Percentiles rank a stretch among this genome's conserved stretches.
phyloP scores from a whole-genome alignment of 2,113 vertebrate species.

The Ia io region DNA sequence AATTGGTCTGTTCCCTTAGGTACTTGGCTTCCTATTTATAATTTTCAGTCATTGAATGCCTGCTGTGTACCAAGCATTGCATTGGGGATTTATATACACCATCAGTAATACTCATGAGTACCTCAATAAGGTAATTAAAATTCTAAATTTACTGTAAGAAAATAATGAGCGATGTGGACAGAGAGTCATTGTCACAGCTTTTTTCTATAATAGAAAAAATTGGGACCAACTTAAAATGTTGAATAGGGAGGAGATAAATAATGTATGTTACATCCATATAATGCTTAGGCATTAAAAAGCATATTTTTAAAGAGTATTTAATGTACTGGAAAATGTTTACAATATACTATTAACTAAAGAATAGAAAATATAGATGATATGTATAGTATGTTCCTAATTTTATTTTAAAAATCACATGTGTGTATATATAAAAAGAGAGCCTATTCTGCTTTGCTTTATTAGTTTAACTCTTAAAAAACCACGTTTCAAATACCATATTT shows the following conservation, averaged over 20 bases:
- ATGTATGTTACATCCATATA: neutral
- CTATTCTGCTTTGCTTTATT: neutral
- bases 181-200: neutral
- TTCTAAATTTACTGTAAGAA: conserved; percentile 4
- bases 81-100: neutral
- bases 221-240: neutral
- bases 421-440: neutral
- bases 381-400: neutral
- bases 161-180: neutral
- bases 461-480: conserved; percentile 19
- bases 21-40: neutral
- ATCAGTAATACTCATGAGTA: neutral
- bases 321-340: neutral
- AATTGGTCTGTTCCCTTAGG: neutral
- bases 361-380: neutral
- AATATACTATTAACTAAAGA: neutral
- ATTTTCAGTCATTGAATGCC: neutral
- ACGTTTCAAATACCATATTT: neutral
- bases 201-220: neutral
- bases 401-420: neutral
- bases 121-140: neutral
- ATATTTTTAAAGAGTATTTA: conserved; percentile 1
- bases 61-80: neutral
- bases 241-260: neutral
- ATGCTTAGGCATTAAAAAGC: neutral